Base-by-base conservation (phyloP, 2,888 invertebrate genomes). In the Conomelus anceps region DNA sequence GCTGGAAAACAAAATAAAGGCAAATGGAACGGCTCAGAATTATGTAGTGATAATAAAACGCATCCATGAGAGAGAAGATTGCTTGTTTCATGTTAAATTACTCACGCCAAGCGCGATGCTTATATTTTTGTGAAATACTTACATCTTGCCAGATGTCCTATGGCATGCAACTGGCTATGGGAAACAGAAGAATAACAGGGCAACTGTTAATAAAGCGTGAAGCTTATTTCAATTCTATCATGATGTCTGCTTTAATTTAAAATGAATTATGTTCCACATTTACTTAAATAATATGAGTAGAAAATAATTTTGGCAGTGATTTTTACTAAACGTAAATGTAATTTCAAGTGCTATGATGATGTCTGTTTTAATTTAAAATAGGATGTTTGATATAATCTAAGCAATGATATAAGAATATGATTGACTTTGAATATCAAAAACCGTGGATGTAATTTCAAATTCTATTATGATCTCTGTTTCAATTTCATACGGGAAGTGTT, bases 121-220 rank as follows among this genome's bases (percentile, higher is more conserved):
- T n/a, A 63, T n/a, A n/a, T 63, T 63, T n/a, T 63, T 63, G n/a
- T 88, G 90, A 91, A 88, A 92, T 97, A 97, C 97, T 97, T 96
- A 97, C 97, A 97, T 96, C 96, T 96, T 94, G 97, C 96, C 94
- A 97, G 96, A 93, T 96, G 95, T 95, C 96, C 96, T 95, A 97
- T 96, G 94, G 97, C 97, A 96, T 97, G 97, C 96, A 97, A 89
- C 86, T 89, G 88, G 89, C 90, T 90, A 88, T 84, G 86, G 89
- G 89, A 90, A 89, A 63, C 85, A 89, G 89, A 90, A 89, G 87
- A 88, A 26, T 13, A 85, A 26, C 26, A 85, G 26, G 85, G 85
- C n/a, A 84, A 29, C 84, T 84, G 88, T 86, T 86, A 86, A 23
- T n/a, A 34, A 3, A n/a, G n/a, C n/a, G n/a, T n/a, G n/a, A n/a